Conservation (phyloP, 2,113 vertebrate genomes). For the Gorsachius goisagi region DNA sequence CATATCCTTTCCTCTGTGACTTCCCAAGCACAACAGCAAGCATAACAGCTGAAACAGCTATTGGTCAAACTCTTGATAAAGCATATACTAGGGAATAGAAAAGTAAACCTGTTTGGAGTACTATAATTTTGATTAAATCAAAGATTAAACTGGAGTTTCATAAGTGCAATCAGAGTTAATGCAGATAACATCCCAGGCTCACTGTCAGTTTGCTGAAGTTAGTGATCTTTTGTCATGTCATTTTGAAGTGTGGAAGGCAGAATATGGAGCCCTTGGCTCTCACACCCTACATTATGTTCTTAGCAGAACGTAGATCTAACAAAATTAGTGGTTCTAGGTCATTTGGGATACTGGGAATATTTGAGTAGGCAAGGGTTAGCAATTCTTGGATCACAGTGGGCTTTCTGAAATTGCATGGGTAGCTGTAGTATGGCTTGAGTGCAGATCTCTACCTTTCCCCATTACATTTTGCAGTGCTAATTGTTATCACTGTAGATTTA, state of each 20-base stretch:
- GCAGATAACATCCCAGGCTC: not conserved
- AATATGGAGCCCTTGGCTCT: not conserved
- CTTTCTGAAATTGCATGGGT: not conserved
- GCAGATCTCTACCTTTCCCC: not conserved
- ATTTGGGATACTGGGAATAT: not conserved
- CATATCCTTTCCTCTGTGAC: not conserved
- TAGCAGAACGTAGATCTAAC: not conserved
- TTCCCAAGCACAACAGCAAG: not conserved
- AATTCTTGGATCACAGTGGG: not conserved
- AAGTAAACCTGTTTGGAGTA: not conserved
- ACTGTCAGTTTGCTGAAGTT: not conserved
- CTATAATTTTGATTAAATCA: not conserved
- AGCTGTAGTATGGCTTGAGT: not conserved
- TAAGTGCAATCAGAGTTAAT: not conserved
- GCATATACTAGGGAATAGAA: not conserved
- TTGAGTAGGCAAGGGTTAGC: not conserved
- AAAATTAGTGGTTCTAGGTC: not conserved
- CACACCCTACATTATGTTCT: not conserved
- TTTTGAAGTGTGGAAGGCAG: not conserved
- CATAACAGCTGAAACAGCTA: not conserved
- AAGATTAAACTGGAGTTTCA: not conserved
- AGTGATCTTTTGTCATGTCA: not conserved
- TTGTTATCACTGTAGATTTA: not conserved
- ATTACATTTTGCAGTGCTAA: not conserved
- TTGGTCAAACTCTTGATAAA: not conserved